Conservation (phyloP, 2,113 vertebrate species). For the Neogobius melanostomus region DNA sequence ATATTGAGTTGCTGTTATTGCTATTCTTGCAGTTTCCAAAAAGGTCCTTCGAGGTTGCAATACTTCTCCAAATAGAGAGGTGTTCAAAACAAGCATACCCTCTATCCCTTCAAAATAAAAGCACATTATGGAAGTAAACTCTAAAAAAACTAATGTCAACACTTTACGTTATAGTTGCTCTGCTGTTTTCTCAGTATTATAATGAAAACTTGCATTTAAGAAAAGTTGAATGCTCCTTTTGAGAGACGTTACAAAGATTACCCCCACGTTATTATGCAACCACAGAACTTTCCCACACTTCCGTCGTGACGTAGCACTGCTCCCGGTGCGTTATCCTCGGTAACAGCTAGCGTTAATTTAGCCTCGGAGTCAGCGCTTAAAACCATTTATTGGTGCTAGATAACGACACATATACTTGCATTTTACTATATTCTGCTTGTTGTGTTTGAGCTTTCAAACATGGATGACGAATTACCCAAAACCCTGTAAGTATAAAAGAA, state of each 20-base stretch:
- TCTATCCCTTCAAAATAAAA: conserved; percentile 43
- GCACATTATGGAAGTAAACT: background rate
- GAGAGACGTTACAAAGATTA: background rate
- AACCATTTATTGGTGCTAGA: conserved; percentile 28
- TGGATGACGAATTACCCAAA: conserved; percentile 80
- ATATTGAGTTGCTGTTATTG: background rate
- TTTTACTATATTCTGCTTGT: conserved; percentile 2
- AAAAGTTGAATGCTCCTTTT: background rate
- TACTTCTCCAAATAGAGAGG: background rate
- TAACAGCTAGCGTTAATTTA: conserved; percentile 56
- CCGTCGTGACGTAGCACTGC: conserved; percentile 48
- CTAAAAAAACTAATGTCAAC: background rate
- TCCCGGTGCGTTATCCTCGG: conserved; percentile 65
- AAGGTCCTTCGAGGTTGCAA: conserved; percentile 14
- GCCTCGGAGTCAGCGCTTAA: conserved; percentile 37
- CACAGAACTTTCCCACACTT: conserved; percentile 3
- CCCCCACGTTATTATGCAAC: background rate
- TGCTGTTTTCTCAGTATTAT: background rate
- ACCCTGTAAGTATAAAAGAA: conserved; percentile 72
- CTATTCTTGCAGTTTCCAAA: conserved; percentile 26
- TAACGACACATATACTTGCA: conserved; percentile 16
- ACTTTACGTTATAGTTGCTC: background rate
- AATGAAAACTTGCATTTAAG: background rate
- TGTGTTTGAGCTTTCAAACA: conserved; percentile 40
- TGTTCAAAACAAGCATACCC: conserved; percentile 34